Conservation (phyloP, 2,113 vertebrate genomes). For the Hystrix cristata region DNA sequence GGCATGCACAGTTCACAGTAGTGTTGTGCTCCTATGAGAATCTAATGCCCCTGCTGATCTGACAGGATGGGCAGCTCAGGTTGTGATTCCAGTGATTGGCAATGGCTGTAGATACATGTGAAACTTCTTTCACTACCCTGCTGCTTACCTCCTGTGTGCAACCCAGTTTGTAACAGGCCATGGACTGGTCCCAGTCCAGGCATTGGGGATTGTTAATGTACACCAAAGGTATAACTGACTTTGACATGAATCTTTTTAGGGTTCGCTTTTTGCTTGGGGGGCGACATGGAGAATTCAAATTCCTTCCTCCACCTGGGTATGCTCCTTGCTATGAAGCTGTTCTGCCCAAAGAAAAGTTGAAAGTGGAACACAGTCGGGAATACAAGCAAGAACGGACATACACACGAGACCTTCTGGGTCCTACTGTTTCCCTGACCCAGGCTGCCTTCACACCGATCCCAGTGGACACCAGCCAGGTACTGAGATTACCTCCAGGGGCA, state of each 20-base stretch:
- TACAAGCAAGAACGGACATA: constrained; percentile 92
- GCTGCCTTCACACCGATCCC: constrained; percentile 96
- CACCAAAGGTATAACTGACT: neutral
- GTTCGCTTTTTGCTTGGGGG: constrained; percentile 96
- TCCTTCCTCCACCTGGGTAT: constrained; percentile 96
- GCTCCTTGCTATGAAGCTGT: constrained; percentile 97
- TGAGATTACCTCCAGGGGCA: neutral
- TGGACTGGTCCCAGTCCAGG: neutral
- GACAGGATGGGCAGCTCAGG: neutral
- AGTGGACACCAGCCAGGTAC: constrained; percentile 97
- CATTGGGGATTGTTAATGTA: neutral
- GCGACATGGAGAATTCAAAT: constrained; percentile 98
- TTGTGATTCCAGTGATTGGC: neutral
- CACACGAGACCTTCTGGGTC: constrained; percentile 93
- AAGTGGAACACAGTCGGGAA: constrained; percentile 94
- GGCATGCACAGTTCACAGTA: neutral
- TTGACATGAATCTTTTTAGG: constrained; percentile 82
- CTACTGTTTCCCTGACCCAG: constrained; percentile 94
- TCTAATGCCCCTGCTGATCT: neutral
- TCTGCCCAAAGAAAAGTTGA: constrained; percentile 95
- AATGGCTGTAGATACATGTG: neutral
- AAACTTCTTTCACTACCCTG: neutral
- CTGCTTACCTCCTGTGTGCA: neutral
- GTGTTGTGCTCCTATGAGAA: neutral
- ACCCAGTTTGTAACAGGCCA: neutral